Evolutionary conservation across 2,888 invertebrate species (phyloP), one percentile per base, ranked within the genome.

Genomic region (Operophtera brumata): DNA sequence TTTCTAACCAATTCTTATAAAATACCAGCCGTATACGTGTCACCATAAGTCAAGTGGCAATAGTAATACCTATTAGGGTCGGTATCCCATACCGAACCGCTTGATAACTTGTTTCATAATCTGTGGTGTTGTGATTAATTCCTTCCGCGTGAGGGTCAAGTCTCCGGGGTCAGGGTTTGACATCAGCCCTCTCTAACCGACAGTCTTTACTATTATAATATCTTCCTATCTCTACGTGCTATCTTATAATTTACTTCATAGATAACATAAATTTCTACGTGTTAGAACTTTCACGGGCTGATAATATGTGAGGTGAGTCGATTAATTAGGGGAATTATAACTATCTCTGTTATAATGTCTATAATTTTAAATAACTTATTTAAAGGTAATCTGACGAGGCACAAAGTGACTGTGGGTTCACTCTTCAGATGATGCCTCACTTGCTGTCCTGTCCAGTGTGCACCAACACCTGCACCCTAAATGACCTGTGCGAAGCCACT

Each of bases 141-240:
- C 80, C 86, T 87, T 88, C 88, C 87, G 85, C 73, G 77, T 77
- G 71, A 78, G 84, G 86, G 86, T 86, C 86, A 86, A 77, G 73
- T 65, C 74, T 75, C 75, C 72, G 71, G 76, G 86, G 86, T 86
- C 86, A 82, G 66, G 75, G 67, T 70, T 73, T 75, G 76, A 75
- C 73, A 69, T 67, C 64, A 66, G 65, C 67, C 69, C 67, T 67
- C 70, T 65, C 65, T 68, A 67, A 56, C 61, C 52, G 32, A 46
- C 46, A 44, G 35, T 30, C 47, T 26, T 3, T 37, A 52, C 42
- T 11, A 28, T 20, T 44, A 36, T 40, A 34, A 36, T 36, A 47
- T 45, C 36, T 13, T 30, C 1, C 28, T 26, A 32, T 40, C 44
- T 48, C 35, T 9, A 28, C 20, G 20, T 9, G 30, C n/a, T 47